Conservation (phyloP, 2,888 invertebrate genomes). For the Ethmia dodecea region DNA sequence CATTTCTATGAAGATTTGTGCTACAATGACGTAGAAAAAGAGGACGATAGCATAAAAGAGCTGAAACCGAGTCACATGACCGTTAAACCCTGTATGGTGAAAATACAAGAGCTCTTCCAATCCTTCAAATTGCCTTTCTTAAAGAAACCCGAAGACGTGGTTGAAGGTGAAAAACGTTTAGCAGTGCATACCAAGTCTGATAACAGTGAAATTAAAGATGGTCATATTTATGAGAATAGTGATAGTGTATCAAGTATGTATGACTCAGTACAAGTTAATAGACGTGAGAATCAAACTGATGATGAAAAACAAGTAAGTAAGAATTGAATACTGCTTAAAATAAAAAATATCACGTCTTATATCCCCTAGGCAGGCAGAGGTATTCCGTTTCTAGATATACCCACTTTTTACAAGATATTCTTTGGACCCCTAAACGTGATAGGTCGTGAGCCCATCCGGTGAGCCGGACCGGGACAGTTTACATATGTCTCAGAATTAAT, state of each 20-base stretch:
- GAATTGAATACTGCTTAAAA: too few relatives aligned
- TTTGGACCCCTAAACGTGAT: too few relatives aligned
- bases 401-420: too few relatives aligned
- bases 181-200: slow-evolving; percentile 25
- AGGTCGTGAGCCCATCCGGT: too few relatives aligned
- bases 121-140: slow-evolving; percentile 63
- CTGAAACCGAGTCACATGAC: slow-evolving; percentile 10
- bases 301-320: too few relatives aligned
- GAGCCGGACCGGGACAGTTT: too few relatives aligned
- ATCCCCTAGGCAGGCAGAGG: too few relatives aligned
- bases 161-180: slow-evolving; percentile 22
- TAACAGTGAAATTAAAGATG: slow-evolving; percentile 22
- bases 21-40: slow-evolving; percentile 38
- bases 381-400: too few relatives aligned
- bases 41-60: slow-evolving; percentile 17
- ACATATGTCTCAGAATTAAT: too few relatives aligned
- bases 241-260: slow-evolving; percentile 54
- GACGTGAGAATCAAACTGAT: too few relatives aligned
- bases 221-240: slow-evolving; percentile 49
- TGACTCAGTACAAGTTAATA: slow-evolving; percentile 53
- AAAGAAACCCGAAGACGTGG: slow-evolving; percentile 30
- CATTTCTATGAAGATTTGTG: slow-evolving; percentile 64
- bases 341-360: too few relatives aligned
- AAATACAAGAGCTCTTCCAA: slow-evolving; percentile 60
- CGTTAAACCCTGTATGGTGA: slow-evolving; percentile 51